Base-by-base conservation (phyloP, 2,888 invertebrate genomes). In the Drosophila anomalata region DNA sequence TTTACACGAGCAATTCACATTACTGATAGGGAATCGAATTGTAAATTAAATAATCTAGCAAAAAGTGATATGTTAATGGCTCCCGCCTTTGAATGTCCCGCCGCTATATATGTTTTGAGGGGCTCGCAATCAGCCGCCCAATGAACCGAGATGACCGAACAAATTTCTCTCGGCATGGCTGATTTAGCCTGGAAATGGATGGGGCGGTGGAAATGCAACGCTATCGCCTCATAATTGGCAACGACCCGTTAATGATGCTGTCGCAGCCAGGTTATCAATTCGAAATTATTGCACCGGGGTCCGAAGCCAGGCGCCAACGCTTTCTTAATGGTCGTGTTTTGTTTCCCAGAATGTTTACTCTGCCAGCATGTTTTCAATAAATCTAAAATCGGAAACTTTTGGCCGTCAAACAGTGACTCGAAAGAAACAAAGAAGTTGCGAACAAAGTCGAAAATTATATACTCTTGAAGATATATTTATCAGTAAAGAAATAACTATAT, bases 121-220 rank as follows among this genome's bases (percentile, higher is more conserved):
- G 29, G 69, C 69, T 69, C 33, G 69, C 22, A 61, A 61, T 46
- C 60, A 39, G 44, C 14, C 33, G 39, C 9, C 50, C 31, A 54
- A 17, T 84, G 72, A 80, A 63, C 78, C 67, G 58, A 41, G 57
- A n/a, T 58, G 79, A 75, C 75, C 67, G 67, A 70, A 66, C 66
- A 71, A 62, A 75, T 68, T 39, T 33, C 65, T 47, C 46, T 17
- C 17, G 17, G 58, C 44, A 51, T 50, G 53, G 51, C 47, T 46
- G 42, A 51, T 58, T 72, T 36, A 44, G 53, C 51, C 63, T 57
- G 57, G 22, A 66, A 42, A 33, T 26, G 33, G 41, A 52, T 42
- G 29, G 39, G 61, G 56, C 75, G 33, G 41, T 63, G 42, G 12
- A 50, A 47, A 52, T 61, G 51, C 54, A 63, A 31, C 54, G 78